phyloP scores from a whole-genome alignment of 2,888 invertebrate species.

The Meliscaeva auricollis region DNA sequence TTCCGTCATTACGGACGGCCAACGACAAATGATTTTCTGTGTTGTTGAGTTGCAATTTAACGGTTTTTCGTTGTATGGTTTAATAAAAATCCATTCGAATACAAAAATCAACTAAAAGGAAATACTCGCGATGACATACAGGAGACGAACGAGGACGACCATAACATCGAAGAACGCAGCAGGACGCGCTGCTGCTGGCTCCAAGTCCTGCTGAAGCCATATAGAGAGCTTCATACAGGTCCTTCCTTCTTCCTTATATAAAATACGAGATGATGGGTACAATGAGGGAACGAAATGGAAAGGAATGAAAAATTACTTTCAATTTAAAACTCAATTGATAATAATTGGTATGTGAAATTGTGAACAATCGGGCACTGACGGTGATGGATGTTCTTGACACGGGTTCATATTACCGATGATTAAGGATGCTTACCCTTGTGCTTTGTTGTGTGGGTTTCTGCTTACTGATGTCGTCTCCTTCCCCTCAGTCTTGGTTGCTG shows the following conservation, averaged over 20 bases:
- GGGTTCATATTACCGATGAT: constrained; percentile 75
- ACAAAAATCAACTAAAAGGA: constrained; percentile 29
- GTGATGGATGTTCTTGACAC: constrained; percentile 83
- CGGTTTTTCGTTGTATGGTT: constrained; percentile 42
- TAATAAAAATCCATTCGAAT: constrained; percentile 30
- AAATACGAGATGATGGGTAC: not conserved
- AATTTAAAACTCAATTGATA: constrained; percentile 78
- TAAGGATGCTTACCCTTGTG: constrained; percentile 66
- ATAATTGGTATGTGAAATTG: constrained; percentile 77
- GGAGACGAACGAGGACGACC: constrained; percentile 46
- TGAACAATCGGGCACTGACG: constrained; percentile 75
- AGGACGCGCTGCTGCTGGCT: not conserved
- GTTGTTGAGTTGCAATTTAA: constrained; percentile 67
- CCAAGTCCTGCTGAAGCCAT: not conserved
- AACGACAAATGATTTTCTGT: constrained; percentile 74
- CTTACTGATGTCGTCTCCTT: not conserved
- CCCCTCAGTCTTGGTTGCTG: too few species aligned
- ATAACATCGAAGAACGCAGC: constrained; percentile 35
- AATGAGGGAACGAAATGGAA: constrained; percentile 66
- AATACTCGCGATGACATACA: constrained; percentile 19
- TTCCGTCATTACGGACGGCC: constrained; percentile 61
- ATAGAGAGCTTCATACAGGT: not conserved
- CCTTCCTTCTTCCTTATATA: not conserved
- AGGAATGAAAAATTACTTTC: constrained; percentile 77
- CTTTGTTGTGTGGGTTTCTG: not conserved